Evolutionary conservation across 2,113 vertebrate species (phyloP), one percentile per base, ranked within the genome.

Genomic region (Anas platyrhynchos): DNA sequence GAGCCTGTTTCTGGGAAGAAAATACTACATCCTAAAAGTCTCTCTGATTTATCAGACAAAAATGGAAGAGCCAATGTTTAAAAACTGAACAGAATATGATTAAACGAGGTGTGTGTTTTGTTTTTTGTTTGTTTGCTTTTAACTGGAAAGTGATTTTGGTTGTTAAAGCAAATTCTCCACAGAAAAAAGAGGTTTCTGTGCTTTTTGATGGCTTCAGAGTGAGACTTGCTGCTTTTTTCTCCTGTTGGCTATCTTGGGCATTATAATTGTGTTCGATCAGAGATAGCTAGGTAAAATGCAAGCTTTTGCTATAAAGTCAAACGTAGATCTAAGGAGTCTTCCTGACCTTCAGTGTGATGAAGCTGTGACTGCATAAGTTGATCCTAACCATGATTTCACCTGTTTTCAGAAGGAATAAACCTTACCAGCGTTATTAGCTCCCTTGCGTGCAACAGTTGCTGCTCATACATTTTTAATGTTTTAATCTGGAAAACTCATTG

Each of bases 391-490:
- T 44, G 1, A 88, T 76, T 80, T 88, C 56, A 52, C 56, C 36
- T 3, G 4, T 12, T 75, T 82, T 76, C 12, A 1, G 34, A 85
- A 88, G 74, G 36, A 58, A 95, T 43, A 83, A 95, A 29, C 50
- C 34, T 32, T 68, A 85, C 73, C 63, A 23, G 50, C 20, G 46
- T 95, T 96, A 83, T 67, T 76, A 94, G 71, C 75, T 90, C 86
- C 83, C 86, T 96, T 4, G 4, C 36, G 82, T 54, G 82, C 2
- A 50, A 89, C 92, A 96, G 90, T 96, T 83, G 91, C 88, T 97
- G 36, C 76, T 91, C 71, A 93, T 95, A 29, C 62, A 97, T 96
- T 97, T 97, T 98, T 97, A 96, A 97, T 94, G 63, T 52, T 97
- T 95, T 95, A 91, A 89, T 97, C 95, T 97, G 95, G 69, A 94